A percentile compares a stretch with the other conserved stretches of the same genome.
Conservation (phyloP, 2,113 vertebrate genomes). For the Pelvicachromis taeniatus region DNA sequence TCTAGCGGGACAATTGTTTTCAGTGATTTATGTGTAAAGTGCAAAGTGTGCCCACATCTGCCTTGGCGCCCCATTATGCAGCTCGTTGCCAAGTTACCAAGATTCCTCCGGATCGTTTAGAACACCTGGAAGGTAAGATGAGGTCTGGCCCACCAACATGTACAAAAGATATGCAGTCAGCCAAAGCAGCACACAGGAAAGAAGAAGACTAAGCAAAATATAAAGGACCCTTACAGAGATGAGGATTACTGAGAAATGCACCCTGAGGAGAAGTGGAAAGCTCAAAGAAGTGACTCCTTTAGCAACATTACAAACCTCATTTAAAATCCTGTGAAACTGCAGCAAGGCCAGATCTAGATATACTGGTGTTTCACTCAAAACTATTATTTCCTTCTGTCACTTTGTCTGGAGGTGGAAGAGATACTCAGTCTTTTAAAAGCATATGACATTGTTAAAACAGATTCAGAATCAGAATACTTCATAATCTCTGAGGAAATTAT, state of each 20-base stretch:
- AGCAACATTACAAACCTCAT: background rate
- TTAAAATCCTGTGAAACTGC: background rate
- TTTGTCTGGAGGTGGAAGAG: background rate
- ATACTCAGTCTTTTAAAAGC: background rate
- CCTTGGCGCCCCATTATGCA: background rate
- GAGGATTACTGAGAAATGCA: slow-evolving; percentile 27
- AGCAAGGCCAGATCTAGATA: background rate
- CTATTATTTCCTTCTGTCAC: background rate
- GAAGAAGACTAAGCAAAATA: background rate
- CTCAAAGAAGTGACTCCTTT: background rate
- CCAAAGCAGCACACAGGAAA: background rate
- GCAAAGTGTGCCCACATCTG: slow-evolving; percentile 39
- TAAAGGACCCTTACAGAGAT: background rate
- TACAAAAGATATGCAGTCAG: slow-evolving; percentile 10
- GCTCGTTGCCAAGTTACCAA: slow-evolving; percentile 15
- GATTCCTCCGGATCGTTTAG: slow-evolving; percentile 25
- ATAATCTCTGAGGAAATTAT: background rate
- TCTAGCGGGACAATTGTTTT: background rate
- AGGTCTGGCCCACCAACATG: slow-evolving; percentile 15
- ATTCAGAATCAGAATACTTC: background rate
- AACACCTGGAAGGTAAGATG: slow-evolving; percentile 58
- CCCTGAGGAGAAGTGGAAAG: background rate
- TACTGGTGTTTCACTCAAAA: background rate
- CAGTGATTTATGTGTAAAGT: background rate
- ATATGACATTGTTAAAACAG: no score